Conservation (phyloP, 2,797 vertebrate genomes). For the Mustela erminea region DNA sequence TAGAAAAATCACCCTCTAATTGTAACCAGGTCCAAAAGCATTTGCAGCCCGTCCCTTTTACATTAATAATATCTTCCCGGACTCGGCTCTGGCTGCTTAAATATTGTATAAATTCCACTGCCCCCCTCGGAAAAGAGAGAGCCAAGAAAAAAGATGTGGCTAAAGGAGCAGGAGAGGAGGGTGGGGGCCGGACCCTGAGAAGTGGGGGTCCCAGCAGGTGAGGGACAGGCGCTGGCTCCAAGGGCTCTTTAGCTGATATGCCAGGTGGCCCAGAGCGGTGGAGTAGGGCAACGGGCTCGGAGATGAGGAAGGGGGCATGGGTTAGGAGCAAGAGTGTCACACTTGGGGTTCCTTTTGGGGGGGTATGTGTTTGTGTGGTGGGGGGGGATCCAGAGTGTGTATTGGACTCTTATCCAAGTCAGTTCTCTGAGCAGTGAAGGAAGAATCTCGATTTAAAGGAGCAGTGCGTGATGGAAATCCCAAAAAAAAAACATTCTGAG, state of each 20-base stretch:
- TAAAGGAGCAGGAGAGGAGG: background rate
- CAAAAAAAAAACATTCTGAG: background rate
- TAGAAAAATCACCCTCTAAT: slow-evolving; percentile 99
- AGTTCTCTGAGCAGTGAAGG: background rate
- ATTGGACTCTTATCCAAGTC: background rate
- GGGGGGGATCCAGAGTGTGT: background rate
- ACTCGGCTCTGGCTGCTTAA: slow-evolving; percentile 89
- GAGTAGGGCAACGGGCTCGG: background rate
- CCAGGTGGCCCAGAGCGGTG: background rate
- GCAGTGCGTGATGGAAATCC: background rate
- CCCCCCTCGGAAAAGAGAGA: slow-evolving; percentile 85
- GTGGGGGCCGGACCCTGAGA: background rate
- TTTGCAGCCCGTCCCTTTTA: slow-evolving; percentile 95
- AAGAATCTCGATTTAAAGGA: slow-evolving; percentile 54
- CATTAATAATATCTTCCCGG: slow-evolving; percentile 92
- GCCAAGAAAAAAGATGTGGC: slow-evolving; percentile 66
- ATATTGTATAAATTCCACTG: slow-evolving; percentile 92
- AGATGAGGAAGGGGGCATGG: background rate
- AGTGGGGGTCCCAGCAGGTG: background rate
- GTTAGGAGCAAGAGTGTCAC: background rate
- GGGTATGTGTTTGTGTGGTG: background rate
- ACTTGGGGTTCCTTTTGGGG: background rate
- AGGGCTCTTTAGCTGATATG: background rate
- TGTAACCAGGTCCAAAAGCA: slow-evolving; percentile 95
- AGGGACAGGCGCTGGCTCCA: background rate